A percentile compares a stretch with the other conserved stretches of the same genome.
Evolutionary conservation across 2,888 invertebrate genomes (phyloP).

Genomic region (Listrodromus nycthemerus): DNA sequence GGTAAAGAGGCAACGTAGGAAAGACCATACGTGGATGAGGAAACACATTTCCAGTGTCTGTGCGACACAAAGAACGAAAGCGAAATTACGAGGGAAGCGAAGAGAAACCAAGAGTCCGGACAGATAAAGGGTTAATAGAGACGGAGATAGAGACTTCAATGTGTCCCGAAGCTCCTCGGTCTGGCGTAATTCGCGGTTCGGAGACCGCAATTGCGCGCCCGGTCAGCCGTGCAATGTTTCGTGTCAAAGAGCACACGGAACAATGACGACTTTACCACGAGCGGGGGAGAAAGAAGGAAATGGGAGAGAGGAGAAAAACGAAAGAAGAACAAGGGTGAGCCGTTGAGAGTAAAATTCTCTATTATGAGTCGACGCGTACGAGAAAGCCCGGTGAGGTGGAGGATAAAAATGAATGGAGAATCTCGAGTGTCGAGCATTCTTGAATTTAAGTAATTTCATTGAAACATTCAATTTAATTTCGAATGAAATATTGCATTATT

Average conservation of each 20-base stretch:
- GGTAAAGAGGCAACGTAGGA: neutral
- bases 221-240: conserved; percentile 58
- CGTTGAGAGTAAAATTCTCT: conserved; percentile 32
- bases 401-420: neutral
- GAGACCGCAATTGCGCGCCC: conserved; percentile 60
- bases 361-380: neutral
- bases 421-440: neutral
- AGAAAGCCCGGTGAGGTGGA: neutral
- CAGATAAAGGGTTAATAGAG: conserved; percentile 21
- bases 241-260: conserved; percentile 55
- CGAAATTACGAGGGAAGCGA: conserved; percentile 22
- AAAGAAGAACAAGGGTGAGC: conserved; percentile 23
- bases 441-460: neutral
- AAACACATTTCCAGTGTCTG: neutral
- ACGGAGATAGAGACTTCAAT: neutral
- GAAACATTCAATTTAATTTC: neutral
- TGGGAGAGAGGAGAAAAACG: neutral
- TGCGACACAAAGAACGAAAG: neutral
- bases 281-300: neutral
- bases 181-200: conserved; percentile 16
- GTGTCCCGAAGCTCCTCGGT: conserved; percentile 8
- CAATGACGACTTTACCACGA: conserved; percentile 45
- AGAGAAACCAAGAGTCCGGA: conserved; percentile 4
- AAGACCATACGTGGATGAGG: conserved; percentile 22
- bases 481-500: neutral